Percentiles rank a stretch among this genome's conserved stretches.
phyloP scores from a whole-genome alignment of 1,140 invertebrate genomes.

The Tribolium castaneum region DNA sequence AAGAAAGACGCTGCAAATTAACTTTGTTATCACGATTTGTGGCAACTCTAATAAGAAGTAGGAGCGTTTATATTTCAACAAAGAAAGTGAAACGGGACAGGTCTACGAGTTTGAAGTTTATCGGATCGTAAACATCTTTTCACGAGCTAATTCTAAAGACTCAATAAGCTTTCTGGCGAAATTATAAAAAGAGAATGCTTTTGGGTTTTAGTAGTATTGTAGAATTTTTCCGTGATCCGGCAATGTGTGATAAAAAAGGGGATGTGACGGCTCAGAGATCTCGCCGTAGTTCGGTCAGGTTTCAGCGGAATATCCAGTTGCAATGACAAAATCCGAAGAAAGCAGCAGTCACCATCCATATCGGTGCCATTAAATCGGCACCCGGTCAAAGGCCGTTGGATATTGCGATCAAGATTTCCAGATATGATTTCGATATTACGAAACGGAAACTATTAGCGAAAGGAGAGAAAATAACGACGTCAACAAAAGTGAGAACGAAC shows the following conservation, averaged over 20 bases:
- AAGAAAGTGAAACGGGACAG: constrained; percentile 5
- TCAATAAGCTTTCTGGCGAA: not conserved
- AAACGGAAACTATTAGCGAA: constrained; percentile 59
- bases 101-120: not conserved
- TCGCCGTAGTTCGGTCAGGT: constrained; percentile 16
- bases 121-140: not conserved
- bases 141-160: not conserved
- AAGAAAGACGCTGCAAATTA: constrained; percentile 17
- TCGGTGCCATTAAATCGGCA: constrained; percentile 27
- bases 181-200: not conserved
- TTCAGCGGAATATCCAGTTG: constrained; percentile 19
- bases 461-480: constrained; percentile 45
- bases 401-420: constrained; percentile 54
- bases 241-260: not conserved
- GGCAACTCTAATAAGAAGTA: not conserved
- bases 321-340: constrained; percentile 31
- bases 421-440: constrained; percentile 59
- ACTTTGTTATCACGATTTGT: constrained; percentile 15
- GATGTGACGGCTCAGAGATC: constrained; percentile 15
- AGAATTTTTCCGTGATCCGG: not conserved
- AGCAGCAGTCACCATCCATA: constrained; percentile 11
- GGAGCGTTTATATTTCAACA: not conserved
- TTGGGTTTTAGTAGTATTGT: not conserved
- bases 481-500: constrained; percentile 38
- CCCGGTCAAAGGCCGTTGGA: constrained; percentile 51